These are phyloP conservation scores for Catalaphyllia jardinei DNA, from an alignment of 64 coral and sea anemone species.

Conservation along the genomic window DNA sequence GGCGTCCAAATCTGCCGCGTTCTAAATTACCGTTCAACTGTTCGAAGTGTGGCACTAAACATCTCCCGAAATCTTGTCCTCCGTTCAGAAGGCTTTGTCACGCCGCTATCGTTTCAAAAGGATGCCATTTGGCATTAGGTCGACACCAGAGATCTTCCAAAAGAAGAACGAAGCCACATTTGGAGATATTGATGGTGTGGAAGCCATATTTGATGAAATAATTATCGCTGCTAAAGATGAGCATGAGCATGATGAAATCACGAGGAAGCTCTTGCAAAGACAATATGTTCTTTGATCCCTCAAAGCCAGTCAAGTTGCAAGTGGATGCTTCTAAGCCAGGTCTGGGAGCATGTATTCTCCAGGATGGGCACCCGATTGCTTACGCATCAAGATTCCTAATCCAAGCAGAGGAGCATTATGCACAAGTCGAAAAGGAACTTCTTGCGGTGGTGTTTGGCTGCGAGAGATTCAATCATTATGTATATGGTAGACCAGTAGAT, in stretches of 20 bases:
- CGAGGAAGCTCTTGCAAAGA: conserved; percentile 1
- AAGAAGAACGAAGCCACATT: conserved; percentile 51
- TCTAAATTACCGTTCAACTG: conserved; percentile 38
- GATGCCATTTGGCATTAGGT: neutral
- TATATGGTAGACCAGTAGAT: too few species aligned
- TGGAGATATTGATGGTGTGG: conserved; percentile 44
- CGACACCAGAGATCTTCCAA: conserved; percentile 37
- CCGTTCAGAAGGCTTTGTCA: conserved; percentile 29
- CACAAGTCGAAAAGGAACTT: too few species aligned
- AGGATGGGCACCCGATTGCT: too few species aligned
- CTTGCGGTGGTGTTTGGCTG: too few species aligned
- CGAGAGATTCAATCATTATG: too few species aligned
- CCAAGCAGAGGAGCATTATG: too few species aligned
- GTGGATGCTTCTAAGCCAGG: too few species aligned
- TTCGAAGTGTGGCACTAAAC: conserved; percentile 59
- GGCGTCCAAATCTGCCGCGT: neutral
- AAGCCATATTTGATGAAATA: conserved; percentile 45
- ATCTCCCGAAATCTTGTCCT: conserved; percentile 39
- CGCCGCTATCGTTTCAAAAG: neutral
- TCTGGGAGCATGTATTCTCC: too few species aligned
- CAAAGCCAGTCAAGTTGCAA: too few species aligned
- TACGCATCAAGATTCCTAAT: too few species aligned
- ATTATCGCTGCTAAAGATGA: conserved; percentile 3
- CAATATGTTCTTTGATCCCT: too few species aligned
- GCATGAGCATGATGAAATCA: conserved; percentile 45